A percentile compares a stretch with the other conserved stretches of the same genome.
These are phyloP conservation scores for Tokudaia tokunoshimensis DNA, from an alignment of 2,797 vertebrate genomes.

Conservation along the genomic window DNA sequence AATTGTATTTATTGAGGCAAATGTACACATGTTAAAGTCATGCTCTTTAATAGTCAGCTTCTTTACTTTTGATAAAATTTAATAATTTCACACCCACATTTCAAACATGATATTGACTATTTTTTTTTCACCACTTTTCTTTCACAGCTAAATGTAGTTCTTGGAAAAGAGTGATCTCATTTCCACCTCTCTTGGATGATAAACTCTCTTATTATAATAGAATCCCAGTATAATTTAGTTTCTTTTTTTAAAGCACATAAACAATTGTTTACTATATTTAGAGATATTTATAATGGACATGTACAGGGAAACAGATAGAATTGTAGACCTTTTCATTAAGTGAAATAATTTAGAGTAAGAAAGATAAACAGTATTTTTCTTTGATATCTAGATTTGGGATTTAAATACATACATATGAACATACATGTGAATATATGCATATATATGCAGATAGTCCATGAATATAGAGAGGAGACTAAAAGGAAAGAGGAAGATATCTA, in stretches of 20 bases:
- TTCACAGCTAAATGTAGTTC: neutral
- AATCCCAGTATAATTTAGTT: neutral
- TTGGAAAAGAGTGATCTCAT: neutral
- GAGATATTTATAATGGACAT: neutral
- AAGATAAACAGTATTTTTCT: neutral
- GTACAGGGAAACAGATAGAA: neutral
- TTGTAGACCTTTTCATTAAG: neutral
- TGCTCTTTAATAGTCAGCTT: neutral
- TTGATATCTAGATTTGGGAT: neutral
- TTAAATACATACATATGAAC: neutral
- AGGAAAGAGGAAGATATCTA: neutral
- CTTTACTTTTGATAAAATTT: neutral
- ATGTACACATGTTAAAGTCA: neutral
- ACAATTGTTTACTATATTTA: neutral
- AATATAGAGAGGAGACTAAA: neutral
- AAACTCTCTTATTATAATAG: neutral
- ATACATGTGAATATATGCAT: too few species aligned
- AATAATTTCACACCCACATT: neutral
- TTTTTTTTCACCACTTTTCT: neutral
- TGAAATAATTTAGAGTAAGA: neutral
- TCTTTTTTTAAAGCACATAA: neutral
- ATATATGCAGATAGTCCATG: neutral
- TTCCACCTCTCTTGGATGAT: neutral
- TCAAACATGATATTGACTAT: neutral
- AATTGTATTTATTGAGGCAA: neutral